Conservation (phyloP, 2,113 vertebrate species). For the Scartelaos histophorus region DNA sequence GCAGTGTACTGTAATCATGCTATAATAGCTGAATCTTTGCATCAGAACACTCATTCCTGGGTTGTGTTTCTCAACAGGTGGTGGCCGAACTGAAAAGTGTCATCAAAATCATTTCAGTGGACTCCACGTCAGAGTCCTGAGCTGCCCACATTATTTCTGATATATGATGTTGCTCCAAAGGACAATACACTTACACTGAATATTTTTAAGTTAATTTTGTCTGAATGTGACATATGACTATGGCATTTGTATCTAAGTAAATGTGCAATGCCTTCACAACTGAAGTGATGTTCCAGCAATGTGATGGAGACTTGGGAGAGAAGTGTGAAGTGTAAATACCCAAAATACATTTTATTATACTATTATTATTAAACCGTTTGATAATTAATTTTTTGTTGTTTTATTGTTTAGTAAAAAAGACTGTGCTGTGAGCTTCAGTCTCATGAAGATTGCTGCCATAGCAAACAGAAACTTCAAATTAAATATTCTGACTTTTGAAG, state of each 20-base stretch:
- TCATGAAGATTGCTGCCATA: too few species aligned
- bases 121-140: not conserved
- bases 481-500: too few species aligned
- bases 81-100: conserved; percentile 59
- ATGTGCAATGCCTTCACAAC: not conserved
- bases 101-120: conserved; percentile 44
- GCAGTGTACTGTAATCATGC: too few species aligned
- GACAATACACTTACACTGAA: not conserved
- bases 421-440: too few species aligned
- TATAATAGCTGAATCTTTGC: too few species aligned
- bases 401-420: too few species aligned
- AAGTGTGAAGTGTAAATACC: not conserved
- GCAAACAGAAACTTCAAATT: too few species aligned
- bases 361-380: not conserved
- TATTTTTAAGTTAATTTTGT: not conserved
- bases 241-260: not conserved
- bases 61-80: conserved; percentile 57
- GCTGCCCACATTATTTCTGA: too few species aligned
- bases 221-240: not conserved
- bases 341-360: not conserved
- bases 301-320: too few species aligned
- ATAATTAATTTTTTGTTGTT: not conserved
- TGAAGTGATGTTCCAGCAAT: too few species aligned
- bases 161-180: not conserved
- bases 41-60: not conserved